Conservation (phyloP, 2,888 invertebrate species). For the Acholoe squamosa region DNA sequence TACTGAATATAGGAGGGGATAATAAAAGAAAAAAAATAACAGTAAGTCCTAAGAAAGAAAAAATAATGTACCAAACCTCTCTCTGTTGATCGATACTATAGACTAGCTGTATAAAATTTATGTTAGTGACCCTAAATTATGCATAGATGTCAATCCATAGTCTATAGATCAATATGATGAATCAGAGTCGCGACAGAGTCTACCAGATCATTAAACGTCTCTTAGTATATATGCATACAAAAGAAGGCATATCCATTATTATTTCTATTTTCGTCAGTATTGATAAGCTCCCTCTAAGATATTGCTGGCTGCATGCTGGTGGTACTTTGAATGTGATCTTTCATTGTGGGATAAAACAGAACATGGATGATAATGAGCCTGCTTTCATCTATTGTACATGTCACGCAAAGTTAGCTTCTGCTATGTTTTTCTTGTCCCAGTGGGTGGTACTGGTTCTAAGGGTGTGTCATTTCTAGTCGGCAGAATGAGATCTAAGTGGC, state of each 20-base stretch:
- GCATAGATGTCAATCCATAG: not conserved
- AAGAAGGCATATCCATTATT: too few relatives aligned
- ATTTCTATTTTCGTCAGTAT: too few relatives aligned
- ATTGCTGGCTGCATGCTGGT: too few relatives aligned
- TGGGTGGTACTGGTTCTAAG: constrained; percentile 4
- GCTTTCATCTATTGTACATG: not conserved
- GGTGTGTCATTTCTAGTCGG: not conserved
- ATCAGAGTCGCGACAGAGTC: not conserved
- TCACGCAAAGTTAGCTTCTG: not conserved
- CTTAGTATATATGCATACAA: too few relatives aligned
- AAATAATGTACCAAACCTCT: not conserved
- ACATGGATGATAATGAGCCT: not conserved
- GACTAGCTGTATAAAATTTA: not conserved
- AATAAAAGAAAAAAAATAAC: not conserved
- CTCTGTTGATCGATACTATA: not conserved
- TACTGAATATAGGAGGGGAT: not conserved
- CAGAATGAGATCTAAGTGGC: not conserved
- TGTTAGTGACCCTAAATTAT: not conserved
- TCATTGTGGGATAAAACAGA: not conserved
- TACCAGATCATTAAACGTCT: not conserved
- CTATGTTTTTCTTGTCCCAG: not conserved
- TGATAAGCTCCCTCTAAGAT: too few relatives aligned
- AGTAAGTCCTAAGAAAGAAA: not conserved
- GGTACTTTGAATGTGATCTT: not conserved
- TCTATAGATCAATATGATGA: not conserved